These are phyloP conservation scores for Oxyteleia sp. DNA, from an alignment of 2,888 invertebrate genomes.

Conservation along the genomic window DNA sequence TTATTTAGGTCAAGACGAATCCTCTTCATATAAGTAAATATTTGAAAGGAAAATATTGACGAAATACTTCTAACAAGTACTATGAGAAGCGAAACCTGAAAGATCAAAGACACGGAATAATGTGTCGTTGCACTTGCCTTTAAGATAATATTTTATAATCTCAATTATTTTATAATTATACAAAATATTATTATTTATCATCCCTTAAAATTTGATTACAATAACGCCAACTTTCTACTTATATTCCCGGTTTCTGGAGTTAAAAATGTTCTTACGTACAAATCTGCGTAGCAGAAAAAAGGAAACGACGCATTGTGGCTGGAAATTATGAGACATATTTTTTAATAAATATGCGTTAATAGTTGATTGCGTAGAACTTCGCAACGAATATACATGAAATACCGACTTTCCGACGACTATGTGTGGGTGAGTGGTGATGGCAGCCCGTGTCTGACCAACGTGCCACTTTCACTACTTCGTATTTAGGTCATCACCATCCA, in stretches of 20 bases:
- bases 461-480: constrained; percentile 87
- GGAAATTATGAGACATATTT: constrained; percentile 49
- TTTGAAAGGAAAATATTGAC: constrained; percentile 42
- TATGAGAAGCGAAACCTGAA: background rate
- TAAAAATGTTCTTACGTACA: background rate
- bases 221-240: constrained; percentile 28
- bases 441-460: constrained; percentile 86
- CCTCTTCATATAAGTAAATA: constrained; percentile 37
- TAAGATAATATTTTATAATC: background rate
- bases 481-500: constrained; percentile 87
- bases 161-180: too few relatives aligned
- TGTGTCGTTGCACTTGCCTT: background rate
- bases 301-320: constrained; percentile 10
- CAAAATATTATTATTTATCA: background rate
- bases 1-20: constrained; percentile 27
- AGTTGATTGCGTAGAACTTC: constrained; percentile 63
- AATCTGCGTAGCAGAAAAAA: background rate
- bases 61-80: constrained; percentile 8
- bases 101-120: background rate
- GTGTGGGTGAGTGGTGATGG: constrained; percentile 81
- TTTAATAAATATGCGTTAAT: constrained; percentile 61
- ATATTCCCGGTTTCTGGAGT: constrained; percentile 1
- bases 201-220: constrained; percentile 7
- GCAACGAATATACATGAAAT: constrained; percentile 55
- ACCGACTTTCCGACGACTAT: constrained; percentile 65